Evolutionary conservation across 2,113 vertebrate species (phyloP).

Genomic region (Elgaria multicarinata): DNA sequence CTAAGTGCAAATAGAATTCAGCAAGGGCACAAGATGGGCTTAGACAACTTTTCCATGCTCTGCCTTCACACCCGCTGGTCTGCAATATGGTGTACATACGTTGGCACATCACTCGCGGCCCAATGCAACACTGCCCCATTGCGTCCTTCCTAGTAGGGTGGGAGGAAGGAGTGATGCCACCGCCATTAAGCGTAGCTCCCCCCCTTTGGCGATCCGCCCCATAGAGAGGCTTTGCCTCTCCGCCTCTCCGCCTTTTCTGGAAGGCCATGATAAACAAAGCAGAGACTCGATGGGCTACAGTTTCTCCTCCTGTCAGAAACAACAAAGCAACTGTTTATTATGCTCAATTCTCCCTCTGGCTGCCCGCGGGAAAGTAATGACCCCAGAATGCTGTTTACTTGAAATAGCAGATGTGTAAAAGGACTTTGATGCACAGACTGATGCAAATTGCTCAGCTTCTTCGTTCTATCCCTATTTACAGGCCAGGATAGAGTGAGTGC

Average conservation of each 20-base stretch:
- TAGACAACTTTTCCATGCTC: too few species aligned
- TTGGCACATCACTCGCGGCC: too few species aligned
- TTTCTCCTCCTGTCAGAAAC: neutral
- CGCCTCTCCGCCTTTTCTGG: neutral
- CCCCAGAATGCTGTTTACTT: neutral
- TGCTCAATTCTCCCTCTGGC: neutral
- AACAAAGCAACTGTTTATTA: neutral
- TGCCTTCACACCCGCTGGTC: too few species aligned
- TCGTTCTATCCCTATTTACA: neutral
- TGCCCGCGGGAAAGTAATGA: neutral
- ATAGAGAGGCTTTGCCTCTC: neutral
- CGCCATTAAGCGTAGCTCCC: neutral
- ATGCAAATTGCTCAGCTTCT: neutral
- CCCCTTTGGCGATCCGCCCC: neutral
- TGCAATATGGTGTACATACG: too few species aligned
- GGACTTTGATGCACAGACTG: neutral
- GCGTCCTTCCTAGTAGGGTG: too few species aligned
- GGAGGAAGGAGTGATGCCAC: neutral
- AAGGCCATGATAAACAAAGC: neutral
- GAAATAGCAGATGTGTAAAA: neutral
- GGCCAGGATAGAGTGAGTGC: neutral
- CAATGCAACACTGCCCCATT: too few species aligned
- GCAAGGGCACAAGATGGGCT: too few species aligned
- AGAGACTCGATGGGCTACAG: fast-evolving
- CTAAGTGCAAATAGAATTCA: too few species aligned